Evolutionary conservation across 2,797 vertebrate genomes (phyloP), one percentile per base, ranked within the genome.

Genomic region (Poeciliopsis presidionis): DNA sequence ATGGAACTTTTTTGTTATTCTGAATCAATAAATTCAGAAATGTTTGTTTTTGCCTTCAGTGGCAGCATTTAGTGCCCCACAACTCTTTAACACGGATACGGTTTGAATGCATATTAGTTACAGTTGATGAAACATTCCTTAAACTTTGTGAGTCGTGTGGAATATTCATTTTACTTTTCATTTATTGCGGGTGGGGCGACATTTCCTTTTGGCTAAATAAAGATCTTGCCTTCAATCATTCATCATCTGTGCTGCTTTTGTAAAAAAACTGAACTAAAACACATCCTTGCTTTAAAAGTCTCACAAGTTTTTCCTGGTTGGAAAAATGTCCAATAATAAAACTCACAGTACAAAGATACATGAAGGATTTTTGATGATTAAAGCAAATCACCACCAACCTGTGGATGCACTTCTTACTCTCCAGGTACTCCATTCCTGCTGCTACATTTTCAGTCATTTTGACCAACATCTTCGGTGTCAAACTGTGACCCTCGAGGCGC

Each of bases 341-440:
- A 69, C 4, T 41, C 8, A n/a, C 4, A n/a, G 65, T 43, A 69
- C 13, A 43, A 43, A 69, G 39, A 61, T 2, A 20, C 61, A 9
- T 2, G 18, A 69, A 18, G 59, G 16, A 36, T 36, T 43, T 73
- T 46, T 30, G 2, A 9, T 51, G 11, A 70, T 75, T n/a, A 11
- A 33, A 30, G 8, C 61, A 25, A 3, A 0, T 4, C 1, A 7
- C 20, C 55, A 86, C 91, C 49, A 89, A 99, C 98, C 98, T 96
- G 92, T 99, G 98, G 91, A 99, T 99, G 84, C 98, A 99, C 81
- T 95, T 97, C 91, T 97, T 98, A 94, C 92, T 96, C 88, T 97
- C 98, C 93, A 99, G 94, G 87, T 99, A 99, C 79, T 96, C 97
- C 98, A 99, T 99, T 72, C 98, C 98, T 0, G 97, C 95, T 0